Percentiles rank a stretch among this genome's conserved stretches.
phyloP scores from a whole-genome alignment of 2,113 vertebrate genomes.

The Lophura nycthemera region DNA sequence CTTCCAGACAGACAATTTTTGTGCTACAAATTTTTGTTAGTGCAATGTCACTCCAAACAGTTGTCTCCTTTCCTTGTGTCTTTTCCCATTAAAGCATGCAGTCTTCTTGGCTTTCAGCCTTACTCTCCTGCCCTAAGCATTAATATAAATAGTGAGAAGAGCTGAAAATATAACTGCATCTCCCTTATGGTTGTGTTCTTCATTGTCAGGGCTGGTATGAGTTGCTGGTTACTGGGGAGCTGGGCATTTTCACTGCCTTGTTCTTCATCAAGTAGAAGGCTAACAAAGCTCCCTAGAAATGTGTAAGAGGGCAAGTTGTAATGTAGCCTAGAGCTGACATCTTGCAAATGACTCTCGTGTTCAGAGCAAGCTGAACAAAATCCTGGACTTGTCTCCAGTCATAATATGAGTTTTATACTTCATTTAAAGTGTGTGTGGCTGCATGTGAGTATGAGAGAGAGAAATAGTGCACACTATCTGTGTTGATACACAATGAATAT shows the following conservation, averaged over 20 bases:
- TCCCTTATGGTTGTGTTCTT: not conserved
- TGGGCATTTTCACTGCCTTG: not conserved
- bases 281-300: not conserved
- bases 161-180: not conserved
- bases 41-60: not conserved
- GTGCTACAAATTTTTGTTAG: not conserved
- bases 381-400: not conserved
- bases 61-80: constrained; percentile 1
- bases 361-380: not conserved
- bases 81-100: not conserved
- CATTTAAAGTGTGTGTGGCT: not conserved
- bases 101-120: not conserved
- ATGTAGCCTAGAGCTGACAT: not conserved
- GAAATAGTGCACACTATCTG: not conserved
- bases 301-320: not conserved
- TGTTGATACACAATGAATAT: not conserved
- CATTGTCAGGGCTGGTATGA: not conserved
- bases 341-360: not conserved
- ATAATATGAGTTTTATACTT: not conserved
- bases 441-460: not conserved
- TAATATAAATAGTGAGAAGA: not conserved
- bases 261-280: not conserved
- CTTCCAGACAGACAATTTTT: not conserved
- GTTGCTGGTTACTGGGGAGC: not conserved
- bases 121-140: not conserved